A percentile compares a stretch with the other conserved stretches of the same genome.
phyloP scores from a whole-genome alignment of 1,140 invertebrate genomes.

The Monomorium pharaonis region DNA sequence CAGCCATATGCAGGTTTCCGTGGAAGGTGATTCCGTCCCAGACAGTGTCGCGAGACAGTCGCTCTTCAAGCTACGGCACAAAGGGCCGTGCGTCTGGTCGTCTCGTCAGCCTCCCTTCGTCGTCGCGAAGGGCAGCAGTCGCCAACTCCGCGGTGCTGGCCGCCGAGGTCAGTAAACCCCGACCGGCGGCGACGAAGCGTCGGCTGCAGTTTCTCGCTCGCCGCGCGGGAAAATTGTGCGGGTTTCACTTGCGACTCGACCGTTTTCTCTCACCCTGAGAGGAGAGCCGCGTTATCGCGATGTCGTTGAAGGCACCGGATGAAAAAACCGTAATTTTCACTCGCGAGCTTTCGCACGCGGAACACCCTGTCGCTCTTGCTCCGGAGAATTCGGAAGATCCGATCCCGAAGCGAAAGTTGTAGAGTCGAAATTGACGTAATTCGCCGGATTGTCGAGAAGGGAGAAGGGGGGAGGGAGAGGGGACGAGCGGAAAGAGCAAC shows the following conservation, averaged over 20 bases:
- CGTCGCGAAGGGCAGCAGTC: conserved; percentile 32
- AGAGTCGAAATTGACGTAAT: conserved; percentile 32
- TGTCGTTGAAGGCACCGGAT: background rate
- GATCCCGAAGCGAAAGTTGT: background rate
- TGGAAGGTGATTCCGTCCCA: conserved; percentile 5
- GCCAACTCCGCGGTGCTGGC: background rate
- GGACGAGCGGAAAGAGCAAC: background rate
- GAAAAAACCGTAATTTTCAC: background rate
- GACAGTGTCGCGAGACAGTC: conserved; percentile 30
- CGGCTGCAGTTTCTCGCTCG: background rate
- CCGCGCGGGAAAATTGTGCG: background rate
- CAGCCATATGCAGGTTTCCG: background rate
- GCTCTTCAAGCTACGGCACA: conserved; percentile 25
- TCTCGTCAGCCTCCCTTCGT: conserved; percentile 15
- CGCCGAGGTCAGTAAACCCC: conserved; percentile 37
- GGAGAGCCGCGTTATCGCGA: background rate
- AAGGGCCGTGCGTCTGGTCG: conserved; percentile 25
- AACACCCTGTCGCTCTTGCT: background rate
- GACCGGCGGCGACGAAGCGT: background rate
- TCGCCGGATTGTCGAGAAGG: conserved; percentile 18
- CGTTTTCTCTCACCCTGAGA: background rate
- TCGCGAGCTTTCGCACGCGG: background rate
- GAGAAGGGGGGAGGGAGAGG: background rate
- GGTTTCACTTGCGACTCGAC: background rate
- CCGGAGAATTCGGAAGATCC: background rate